phyloP scores from a whole-genome alignment of 2,888 invertebrate genomes.

The Auanema freiburgensis region DNA sequence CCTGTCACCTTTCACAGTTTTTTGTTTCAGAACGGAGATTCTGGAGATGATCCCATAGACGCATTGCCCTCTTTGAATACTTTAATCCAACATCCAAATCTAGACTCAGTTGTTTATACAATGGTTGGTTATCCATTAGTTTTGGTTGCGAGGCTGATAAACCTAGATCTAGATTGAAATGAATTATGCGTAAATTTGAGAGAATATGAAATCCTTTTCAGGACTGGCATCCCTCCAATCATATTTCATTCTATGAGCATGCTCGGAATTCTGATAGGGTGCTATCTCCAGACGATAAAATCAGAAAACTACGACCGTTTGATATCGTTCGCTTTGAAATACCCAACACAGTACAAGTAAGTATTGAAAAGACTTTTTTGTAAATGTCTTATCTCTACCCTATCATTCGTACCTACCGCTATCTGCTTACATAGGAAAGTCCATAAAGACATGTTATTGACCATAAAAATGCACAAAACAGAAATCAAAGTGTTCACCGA shows the following conservation, averaged over 20 bases:
- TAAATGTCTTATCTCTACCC: not conserved
- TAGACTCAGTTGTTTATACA: conserved; percentile 73
- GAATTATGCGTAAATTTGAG: not conserved
- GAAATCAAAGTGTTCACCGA: not conserved
- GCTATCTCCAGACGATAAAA: conserved; percentile 46
- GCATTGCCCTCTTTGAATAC: conserved; percentile 53
- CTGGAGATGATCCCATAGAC: conserved; percentile 55
- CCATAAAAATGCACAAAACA: not conserved
- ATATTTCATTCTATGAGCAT: conserved; percentile 94
- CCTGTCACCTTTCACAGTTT: not conserved
- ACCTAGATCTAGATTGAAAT: not conserved
- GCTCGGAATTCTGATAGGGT: conserved; percentile 53
- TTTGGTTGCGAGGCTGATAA: not conserved
- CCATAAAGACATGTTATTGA: not conserved
- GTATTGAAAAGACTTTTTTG: not conserved
- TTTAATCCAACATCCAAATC: conserved; percentile 35
- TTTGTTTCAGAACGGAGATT: conserved; percentile 49
- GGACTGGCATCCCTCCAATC: conserved; percentile 96
- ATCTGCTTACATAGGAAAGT: too few species aligned
- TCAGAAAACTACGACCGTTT: conserved; percentile 69
- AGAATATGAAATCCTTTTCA: conserved; percentile 14
- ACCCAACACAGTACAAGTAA: conserved; percentile 69
- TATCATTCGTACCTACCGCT: not conserved
- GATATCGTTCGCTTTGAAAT: conserved; percentile 91
- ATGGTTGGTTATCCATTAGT: conserved; percentile 64